Evolutionary conservation across 2,888 invertebrate genomes (phyloP), one percentile per base, ranked within the genome.

Genomic region (Drosophila infuscata): DNA sequence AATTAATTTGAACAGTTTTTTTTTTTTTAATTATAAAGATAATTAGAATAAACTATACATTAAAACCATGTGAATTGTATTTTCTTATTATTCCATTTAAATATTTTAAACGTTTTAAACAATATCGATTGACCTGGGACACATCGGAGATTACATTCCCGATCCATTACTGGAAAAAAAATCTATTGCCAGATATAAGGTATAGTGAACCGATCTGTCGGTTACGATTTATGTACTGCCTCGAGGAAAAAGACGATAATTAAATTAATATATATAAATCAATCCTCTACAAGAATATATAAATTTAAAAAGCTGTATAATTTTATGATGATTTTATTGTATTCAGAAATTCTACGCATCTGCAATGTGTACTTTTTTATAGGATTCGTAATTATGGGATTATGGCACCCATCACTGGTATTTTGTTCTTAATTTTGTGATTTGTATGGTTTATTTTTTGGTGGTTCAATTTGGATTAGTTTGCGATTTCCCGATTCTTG

Each of bases 31-130:
- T 60, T 46, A 61, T 78, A 78, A 77, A 54, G 33, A 60, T 51
- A 76, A 71, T 51, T 79, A 77, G 74, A 76, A 72, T 79, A 81
- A 63, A 53, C 20, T 69, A 43, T 12, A 29, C 15, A 54, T 17
- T 32, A 33, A 36, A 46, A 46, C 20, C 0, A 36, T 15, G 32
- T 36, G 46, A 43, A 49, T 20, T 17, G 8, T 2, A 20, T 3
- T 41, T 41, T 2, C 30, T 30, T 15, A 56, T 41, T 56, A 12
- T 1, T 29, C 20, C 15, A 46, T 2, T 15, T 8, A 15, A 20
- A 46, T 25, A 25, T 15, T 46, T 46, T 2, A 8, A 46, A 46
- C 25, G 15, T 25, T 25, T 46, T 8, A 46, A 43, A 15, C 20
- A 4, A 46, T 8, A 8, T 15, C 15, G 7, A 20, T 15, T 7